A percentile compares a stretch with the other conserved stretches of the same genome.
phyloP scores from a whole-genome alignment of 1,140 invertebrate genomes.

The Scaptomyza montana region DNA sequence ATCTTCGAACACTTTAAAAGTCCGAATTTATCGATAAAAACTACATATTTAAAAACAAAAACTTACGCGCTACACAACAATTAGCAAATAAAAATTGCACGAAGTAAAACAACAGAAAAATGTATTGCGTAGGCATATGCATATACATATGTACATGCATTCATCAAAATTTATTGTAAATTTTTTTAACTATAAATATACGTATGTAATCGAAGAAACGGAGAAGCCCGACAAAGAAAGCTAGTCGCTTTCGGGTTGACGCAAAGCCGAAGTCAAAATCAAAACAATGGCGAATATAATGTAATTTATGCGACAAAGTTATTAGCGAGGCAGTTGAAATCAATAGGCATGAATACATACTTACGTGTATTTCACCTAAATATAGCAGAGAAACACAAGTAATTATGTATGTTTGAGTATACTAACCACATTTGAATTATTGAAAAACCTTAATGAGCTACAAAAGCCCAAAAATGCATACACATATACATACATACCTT shows the following conservation, averaged over 20 bases:
- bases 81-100: conserved; percentile 64
- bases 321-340: conserved; percentile 9
- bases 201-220: conserved; percentile 42
- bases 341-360: conserved; percentile 17
- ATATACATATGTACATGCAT: conserved; percentile 26
- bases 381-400: conserved; percentile 2
- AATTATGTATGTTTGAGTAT: conserved; percentile 57
- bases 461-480: conserved; percentile 32
- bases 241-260: neutral
- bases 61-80: conserved; percentile 40
- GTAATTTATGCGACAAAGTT: conserved; percentile 21
- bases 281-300: conserved; percentile 30
- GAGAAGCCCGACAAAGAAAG: conserved; percentile 7
- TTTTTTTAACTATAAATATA: conserved; percentile 53
- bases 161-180: conserved; percentile 48
- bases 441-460: conserved; percentile 28
- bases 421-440: conserved; percentile 42
- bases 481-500: conserved; percentile 32
- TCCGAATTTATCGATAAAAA: conserved; percentile 67
- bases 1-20: conserved; percentile 76
- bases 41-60: conserved; percentile 13
- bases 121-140: conserved; percentile 51
- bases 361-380: conserved; percentile 14
- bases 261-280: conserved; percentile 30
- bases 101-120: conserved; percentile 27